Base-by-base conservation (phyloP, 92 coral and sea anemone genomes). In the Umimayanthus chanpuru region DNA sequence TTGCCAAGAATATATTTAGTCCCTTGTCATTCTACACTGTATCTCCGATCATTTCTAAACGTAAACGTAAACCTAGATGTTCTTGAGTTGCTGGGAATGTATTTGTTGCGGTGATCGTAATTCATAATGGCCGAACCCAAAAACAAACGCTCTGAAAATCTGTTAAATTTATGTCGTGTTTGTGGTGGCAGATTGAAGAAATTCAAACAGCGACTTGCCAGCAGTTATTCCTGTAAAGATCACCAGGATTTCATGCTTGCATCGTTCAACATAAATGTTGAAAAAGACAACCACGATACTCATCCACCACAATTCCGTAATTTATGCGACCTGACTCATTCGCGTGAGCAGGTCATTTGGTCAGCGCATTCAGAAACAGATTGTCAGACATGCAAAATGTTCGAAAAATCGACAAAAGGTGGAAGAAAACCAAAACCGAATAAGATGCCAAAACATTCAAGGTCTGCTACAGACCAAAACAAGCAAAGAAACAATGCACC, bases 321-420 rank as follows among this genome's bases (percentile, higher is more conserved):
- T 23, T 23, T 71, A 10, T 71, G 76, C 30, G 6, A 71, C 76
- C 30, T 71, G 76, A 21, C 76, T 26, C 76, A 71, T 23, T 71
- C 76, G 30, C 76, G 76, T 10, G 76, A 71, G 76, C 41, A 71
- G 76, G 30, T 71, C 29, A 71, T 71, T 71, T 71, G 76, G 76
- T 21, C 76, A 23, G 76, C 38, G 30, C 76, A 71, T 71, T 21
- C 76, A 21, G 76, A 71, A 71, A 21, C 76, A 23, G 76, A 71
- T 23, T 26, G 76, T 32, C 29, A 71, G 30, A 71, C 76, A 23
- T 71, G 76, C 30, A 6, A 71, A 23, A 21, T 28, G 16, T 71
- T 71, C 30, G 76, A 71, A 71, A 71, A 71, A 71, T 71, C 76
- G 30, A 71, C 4, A 71, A 71, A 71, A 23, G 76, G 30, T 71